Evolutionary conservation across 2,113 vertebrate genomes (phyloP).

Genomic region (Himantopus leucocephalus): DNA sequence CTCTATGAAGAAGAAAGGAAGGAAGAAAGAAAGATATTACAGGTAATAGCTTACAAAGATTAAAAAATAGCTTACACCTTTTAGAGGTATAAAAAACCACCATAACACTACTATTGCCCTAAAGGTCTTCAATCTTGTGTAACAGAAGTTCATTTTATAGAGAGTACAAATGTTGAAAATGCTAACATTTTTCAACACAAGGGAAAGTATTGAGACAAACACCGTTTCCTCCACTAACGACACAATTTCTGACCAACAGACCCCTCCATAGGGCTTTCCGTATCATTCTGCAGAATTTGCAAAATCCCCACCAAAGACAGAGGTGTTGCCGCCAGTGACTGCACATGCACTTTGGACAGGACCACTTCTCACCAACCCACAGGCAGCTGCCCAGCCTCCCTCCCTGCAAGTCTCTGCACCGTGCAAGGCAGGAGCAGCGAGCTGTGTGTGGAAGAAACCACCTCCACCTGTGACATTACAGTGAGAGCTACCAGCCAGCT

Average conservation of each 20-base stretch:
- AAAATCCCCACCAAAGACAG: not conserved
- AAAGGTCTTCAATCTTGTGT: not conserved
- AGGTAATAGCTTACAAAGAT: not conserved
- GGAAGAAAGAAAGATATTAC: not conserved
- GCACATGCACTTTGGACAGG: fast-evolving
- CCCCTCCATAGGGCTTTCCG: fast-evolving
- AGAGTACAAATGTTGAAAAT: not conserved
- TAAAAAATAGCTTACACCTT: not conserved
- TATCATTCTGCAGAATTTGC: not conserved
- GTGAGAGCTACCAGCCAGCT: not conserved
- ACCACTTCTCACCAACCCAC: too few species aligned
- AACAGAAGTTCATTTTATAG: not conserved
- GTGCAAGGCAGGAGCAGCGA: not conserved
- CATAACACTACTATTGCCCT: not conserved
- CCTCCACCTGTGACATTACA: too few species aligned
- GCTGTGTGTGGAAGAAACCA: fast-evolving
- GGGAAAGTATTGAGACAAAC: not conserved
- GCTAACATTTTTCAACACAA: not conserved
- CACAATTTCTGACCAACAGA: not conserved
- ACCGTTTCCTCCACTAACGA: not conserved
- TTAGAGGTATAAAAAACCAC: not conserved
- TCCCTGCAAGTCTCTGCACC: not conserved
- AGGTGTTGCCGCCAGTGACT: fast-evolving
- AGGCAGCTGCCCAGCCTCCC: not conserved
- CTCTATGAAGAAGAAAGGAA: not conserved